Evolutionary conservation across 2,888 invertebrate genomes (phyloP).

Genomic region (Aelia acuminata): DNA sequence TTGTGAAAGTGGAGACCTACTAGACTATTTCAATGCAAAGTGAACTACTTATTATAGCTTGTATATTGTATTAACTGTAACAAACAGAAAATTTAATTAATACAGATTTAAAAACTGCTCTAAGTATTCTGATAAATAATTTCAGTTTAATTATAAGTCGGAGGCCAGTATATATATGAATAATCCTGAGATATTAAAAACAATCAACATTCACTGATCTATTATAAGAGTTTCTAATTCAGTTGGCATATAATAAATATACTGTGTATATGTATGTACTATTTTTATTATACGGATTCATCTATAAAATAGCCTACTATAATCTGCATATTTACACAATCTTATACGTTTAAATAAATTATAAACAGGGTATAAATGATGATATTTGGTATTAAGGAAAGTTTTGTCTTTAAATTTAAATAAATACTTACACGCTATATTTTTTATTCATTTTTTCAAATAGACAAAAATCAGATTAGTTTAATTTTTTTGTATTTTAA

Average conservation of each 20-base stretch:
- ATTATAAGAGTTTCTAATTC: conserved; percentile 56
- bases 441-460: conserved; percentile 44
- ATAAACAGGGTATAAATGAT: conserved; percentile 60
- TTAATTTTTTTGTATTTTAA: conserved; percentile 8
- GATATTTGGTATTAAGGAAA: conserved; percentile 60
- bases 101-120: conserved; percentile 8
- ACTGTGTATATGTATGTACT: conserved; percentile 54
- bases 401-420: conserved; percentile 58
- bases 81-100: conserved; percentile 30
- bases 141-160: conserved; percentile 25
- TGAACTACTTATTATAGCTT: conserved; percentile 38
- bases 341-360: conserved; percentile 61
- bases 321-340: conserved; percentile 60
- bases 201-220: conserved; percentile 54
- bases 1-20: conserved; percentile 46
- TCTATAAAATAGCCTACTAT: conserved; percentile 59
- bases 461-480: conserved; percentile 55
- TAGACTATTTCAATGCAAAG: conserved; percentile 46
- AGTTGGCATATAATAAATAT: conserved; percentile 55
- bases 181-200: conserved; percentile 45
- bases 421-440: conserved; percentile 57
- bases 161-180: conserved; percentile 23
- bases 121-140: conserved; percentile 21
- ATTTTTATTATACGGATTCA: conserved; percentile 52
- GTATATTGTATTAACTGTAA: conserved; percentile 41